A percentile compares a stretch with the other conserved stretches of the same genome.
phyloP scores from a whole-genome alignment of 2,113 vertebrate genomes.

The Siniperca chuatsi region DNA sequence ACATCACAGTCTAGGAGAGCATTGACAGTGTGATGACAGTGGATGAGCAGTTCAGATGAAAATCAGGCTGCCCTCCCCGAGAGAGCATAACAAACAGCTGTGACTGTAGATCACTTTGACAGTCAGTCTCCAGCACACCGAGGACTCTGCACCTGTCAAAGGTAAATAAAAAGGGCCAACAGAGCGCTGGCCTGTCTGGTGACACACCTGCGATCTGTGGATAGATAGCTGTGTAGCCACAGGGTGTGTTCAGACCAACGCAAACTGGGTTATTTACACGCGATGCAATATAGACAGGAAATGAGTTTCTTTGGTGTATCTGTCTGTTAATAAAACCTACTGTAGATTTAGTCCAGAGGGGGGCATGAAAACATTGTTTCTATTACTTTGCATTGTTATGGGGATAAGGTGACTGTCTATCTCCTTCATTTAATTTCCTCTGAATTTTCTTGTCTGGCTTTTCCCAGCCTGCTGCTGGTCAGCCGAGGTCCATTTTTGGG shows the following conservation, averaged over 20 bases:
- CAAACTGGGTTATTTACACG: not conserved
- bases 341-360: slow-evolving; percentile 9
- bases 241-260: slow-evolving; percentile 42
- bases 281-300: slow-evolving; percentile 44
- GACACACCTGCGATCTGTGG: slow-evolving; percentile 53
- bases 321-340: slow-evolving; percentile 49
- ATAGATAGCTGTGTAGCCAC: slow-evolving; percentile 13
- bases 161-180: slow-evolving; percentile 8
- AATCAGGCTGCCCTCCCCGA: not conserved
- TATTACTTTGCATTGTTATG: slow-evolving; percentile 4
- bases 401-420: slow-evolving; percentile 20
- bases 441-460: slow-evolving; percentile 23
- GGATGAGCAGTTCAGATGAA: slow-evolving; percentile 3
- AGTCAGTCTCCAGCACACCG: not conserved
- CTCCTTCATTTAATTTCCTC: slow-evolving; percentile 42
- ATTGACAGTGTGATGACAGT: slow-evolving; percentile 12
- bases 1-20: not conserved
- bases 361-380: slow-evolving; percentile 10
- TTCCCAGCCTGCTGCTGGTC: slow-evolving; percentile 21
- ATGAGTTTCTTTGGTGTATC: slow-evolving; percentile 45
- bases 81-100: slow-evolving; percentile 10
- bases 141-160: not conserved
- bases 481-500: slow-evolving; percentile 60
- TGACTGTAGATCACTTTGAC: not conserved
- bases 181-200: not conserved